Base-by-base conservation (phyloP, 2,888 invertebrate species). In the Tetropium fuscum region DNA sequence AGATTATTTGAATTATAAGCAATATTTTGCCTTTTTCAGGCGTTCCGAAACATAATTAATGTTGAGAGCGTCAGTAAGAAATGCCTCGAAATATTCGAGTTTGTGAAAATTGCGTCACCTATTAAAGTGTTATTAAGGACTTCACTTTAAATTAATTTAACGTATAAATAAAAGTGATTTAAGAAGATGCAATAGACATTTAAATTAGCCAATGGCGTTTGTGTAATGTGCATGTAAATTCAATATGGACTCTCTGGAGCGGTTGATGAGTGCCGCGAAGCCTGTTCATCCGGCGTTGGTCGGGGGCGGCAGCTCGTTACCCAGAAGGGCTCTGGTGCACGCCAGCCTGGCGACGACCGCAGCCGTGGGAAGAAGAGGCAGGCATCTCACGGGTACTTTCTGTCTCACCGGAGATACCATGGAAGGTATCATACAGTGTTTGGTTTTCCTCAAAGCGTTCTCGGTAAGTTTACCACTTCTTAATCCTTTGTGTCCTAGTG, bases 341-440 rank as follows among this genome's bases (percentile, higher is more conserved):
- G 91, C 91, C 60, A 90, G 90, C 73, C 83, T 92, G 66, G 90
- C 90, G 40, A 85, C 87, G 11, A 90, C 91, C 56, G 85, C 85
- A 11, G 88, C 90, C 53, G 88, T 91, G 49, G 89, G 92, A 27
- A 89, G 92, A 75, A 90, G 92, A 78, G 91, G 92, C 69, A 86
- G 93, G 66, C 93, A 94, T 79, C 86, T 94, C 65, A 92, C 93
- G 11, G 94, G 94, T 72, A 94, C 93, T 49, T 94, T 95, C 83
- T 93, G 94, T 78, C 87, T 94, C 60, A 93, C 93, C 41, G 94
- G 94, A 53, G 94, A 94, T 83, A 94, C 94, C 60, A 94, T 95
- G 94, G 94, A 95, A 80, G 94, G 94, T 73, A 94, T 95, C 78
- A 94, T 95, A 79, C 94, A 95, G 84, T 94, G 94, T 81, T 87